Evolutionary conservation across 1,140 invertebrate species (phyloP).

Genomic region (Saccostrea echinata): DNA sequence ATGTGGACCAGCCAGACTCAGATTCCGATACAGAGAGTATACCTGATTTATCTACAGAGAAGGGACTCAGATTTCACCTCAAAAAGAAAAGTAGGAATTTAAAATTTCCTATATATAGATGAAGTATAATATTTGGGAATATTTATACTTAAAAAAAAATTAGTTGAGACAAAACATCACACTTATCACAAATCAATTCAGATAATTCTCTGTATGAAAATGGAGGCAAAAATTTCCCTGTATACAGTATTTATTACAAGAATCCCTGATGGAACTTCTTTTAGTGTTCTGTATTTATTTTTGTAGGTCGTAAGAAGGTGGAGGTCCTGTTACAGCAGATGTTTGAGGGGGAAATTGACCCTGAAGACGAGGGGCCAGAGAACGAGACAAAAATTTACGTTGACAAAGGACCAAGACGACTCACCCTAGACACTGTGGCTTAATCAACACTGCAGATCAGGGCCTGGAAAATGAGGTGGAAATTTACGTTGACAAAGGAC

Average conservation of each 20-base stretch:
- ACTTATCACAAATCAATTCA: too few species aligned
- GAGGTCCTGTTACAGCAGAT: conserved; percentile 79
- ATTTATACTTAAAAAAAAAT: too few species aligned
- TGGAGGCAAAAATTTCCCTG: too few species aligned
- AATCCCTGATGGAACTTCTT: too few species aligned
- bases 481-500: not conserved
- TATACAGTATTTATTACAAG: too few species aligned
- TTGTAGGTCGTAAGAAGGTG: conserved; percentile 79
- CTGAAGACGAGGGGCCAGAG: conserved; percentile 69
- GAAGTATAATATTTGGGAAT: too few species aligned
- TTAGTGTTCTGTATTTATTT: not conserved
- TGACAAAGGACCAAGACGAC: conserved; percentile 5
- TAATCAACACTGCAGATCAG: conserved; percentile 63
- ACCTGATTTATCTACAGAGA: conserved; percentile 75
- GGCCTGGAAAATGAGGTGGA: conserved; percentile 57
- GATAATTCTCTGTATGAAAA: too few species aligned
- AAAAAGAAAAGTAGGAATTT: conserved; percentile 75
- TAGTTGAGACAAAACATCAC: too few species aligned
- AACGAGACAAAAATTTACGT: conserved; percentile 50
- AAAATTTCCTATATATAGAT: too few species aligned
- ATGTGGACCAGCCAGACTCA: not conserved
- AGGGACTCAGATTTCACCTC: conserved; percentile 77
- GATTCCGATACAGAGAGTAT: conserved; percentile 70
- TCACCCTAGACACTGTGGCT: conserved; percentile 48
- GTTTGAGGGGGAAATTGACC: conserved; percentile 80